Evolutionary conservation across 2,113 vertebrate species (phyloP), one percentile per base, ranked within the genome.

Genomic region (Rhinogobius similis): DNA sequence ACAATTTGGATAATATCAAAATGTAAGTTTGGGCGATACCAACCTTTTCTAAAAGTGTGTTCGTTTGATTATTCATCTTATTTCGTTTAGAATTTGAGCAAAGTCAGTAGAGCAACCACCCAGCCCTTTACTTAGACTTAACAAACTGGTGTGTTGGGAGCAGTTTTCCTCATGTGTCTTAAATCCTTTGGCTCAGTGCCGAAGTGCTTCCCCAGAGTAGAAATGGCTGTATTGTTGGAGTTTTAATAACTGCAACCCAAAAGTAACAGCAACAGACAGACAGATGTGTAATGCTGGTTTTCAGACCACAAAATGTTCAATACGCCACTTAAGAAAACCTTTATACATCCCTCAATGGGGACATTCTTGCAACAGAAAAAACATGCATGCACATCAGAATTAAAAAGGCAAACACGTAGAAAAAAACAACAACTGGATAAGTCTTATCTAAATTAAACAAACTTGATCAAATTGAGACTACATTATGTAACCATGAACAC

Each of bases 101-200:
- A 12, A n/a, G 27, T 38, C 16, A 21, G 26, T 29, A 9, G 3
- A 7, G 53, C 27, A 27, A 61, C 58, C 29, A 21, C 20, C 10
- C 10, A 38, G n/a, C 58, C 18, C 1, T 38, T 36, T 20, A 58
- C 26, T 58, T 29, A 18, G 26, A 8, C 55, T 58, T 58, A 58
- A 58, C 23, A 29, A 61, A 36, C 29, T n/a, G 18, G 18, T 61
- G 29, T 61, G 29, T 29, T 18, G n/a, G 46, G 46, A 50, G 10
- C 58, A 20, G 16, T 61, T 20, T 29, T 61, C 58, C 27, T 20
- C 18, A 20, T 61, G 58, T 21, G 29, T 61, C 29, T 36, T 61
- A 38, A 61, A 61, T 61, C 29, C 29, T 61, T 61, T 61, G 58
- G 14, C 58, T 61, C 20, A 5, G 58, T 61, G 58, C 27, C 58